Base-by-base conservation (phyloP, 2,888 invertebrate species). In the Abrostola triplasia region DNA sequence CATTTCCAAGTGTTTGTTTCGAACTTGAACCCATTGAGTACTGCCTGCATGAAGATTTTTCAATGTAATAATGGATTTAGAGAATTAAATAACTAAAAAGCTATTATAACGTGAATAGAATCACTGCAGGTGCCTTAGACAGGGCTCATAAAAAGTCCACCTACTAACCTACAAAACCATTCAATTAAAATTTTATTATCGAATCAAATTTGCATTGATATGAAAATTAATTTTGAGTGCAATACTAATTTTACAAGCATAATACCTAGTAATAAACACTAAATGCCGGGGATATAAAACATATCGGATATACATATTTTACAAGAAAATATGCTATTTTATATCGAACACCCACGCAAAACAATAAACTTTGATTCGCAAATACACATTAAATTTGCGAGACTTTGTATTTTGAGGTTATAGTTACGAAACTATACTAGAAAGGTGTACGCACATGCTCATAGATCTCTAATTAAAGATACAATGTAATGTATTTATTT, bases 261-360 rank as follows among this genome's bases (percentile, higher is more conserved):
- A 55, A 1, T 5, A 9, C 24, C 49, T 49, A 52, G 12, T 60
- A 65, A 47, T 74, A 74, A 70, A 74, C 41, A 56, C 49, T 7
- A 8, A 63, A 70, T 12, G 6, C 12, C 37, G 38, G 57, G 37
- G 36, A 1, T 56, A 62, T 71, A 49, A 59, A 63, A 73, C 59
- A 54, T 40, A 63, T 50, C 38, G 35, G 49, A 9, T 56, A 6
- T 9, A 36, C 40, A 68, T 48, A 63, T 57, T 73, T 69, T 60
- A 58, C 47, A 53, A 44, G 62, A 66, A 71, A 67, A 71, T 59
- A 62, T 67, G 48, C 35, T 40, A 58, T 61, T 71, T 71, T 58
- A 74, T 62, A 72, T 60, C 57, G 48, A 56, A 75, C 78, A 64
- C 75, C 78, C 59, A 77, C 78, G 59, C 64, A 55, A 61, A 65